phyloP scores from a whole-genome alignment of 2,888 invertebrate genomes.

The Chymomyza procnemis region DNA sequence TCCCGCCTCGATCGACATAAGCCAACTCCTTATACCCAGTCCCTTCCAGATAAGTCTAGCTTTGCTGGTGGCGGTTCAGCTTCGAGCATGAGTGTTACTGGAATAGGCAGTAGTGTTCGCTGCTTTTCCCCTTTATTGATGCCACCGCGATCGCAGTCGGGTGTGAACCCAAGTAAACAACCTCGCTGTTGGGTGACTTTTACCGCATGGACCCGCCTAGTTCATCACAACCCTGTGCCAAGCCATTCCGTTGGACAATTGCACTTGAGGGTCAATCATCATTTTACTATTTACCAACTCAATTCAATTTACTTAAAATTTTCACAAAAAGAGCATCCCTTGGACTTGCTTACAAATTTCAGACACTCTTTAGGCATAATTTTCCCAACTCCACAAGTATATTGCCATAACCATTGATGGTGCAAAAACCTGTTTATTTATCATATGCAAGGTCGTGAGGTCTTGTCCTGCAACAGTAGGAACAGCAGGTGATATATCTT shows the following conservation, averaged over 20 bases:
- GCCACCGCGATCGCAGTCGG: slow-evolving; percentile 82
- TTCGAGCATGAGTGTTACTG: slow-evolving; percentile 59
- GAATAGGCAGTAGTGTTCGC: slow-evolving; percentile 75
- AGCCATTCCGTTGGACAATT: slow-evolving; percentile 88
- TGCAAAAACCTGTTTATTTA: neutral
- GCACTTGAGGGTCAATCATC: slow-evolving; percentile 90
- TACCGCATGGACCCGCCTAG: slow-evolving; percentile 89
- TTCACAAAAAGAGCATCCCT: too few species aligned
- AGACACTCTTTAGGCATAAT: neutral
- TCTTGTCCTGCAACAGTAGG: neutral
- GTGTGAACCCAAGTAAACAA: slow-evolving; percentile 75
- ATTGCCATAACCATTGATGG: neutral
- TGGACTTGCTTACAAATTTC: too few species aligned
- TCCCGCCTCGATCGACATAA: slow-evolving; percentile 79
- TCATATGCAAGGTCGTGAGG: neutral
- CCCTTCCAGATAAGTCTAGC: slow-evolving; percentile 86
- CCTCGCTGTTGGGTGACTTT: slow-evolving; percentile 87
- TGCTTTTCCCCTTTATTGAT: slow-evolving; percentile 89
- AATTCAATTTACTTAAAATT: too few species aligned
- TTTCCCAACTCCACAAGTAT: neutral
- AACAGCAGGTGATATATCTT: neutral
- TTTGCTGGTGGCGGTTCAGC: slow-evolving; percentile 80
- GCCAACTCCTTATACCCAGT: slow-evolving; percentile 81
- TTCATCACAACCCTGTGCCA: slow-evolving; percentile 82
- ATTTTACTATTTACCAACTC: too few species aligned